Percentiles rank a stretch among this genome's conserved stretches.
phyloP scores from a whole-genome alignment of 2,113 vertebrate species.

The Erythrocercus mccallii region DNA sequence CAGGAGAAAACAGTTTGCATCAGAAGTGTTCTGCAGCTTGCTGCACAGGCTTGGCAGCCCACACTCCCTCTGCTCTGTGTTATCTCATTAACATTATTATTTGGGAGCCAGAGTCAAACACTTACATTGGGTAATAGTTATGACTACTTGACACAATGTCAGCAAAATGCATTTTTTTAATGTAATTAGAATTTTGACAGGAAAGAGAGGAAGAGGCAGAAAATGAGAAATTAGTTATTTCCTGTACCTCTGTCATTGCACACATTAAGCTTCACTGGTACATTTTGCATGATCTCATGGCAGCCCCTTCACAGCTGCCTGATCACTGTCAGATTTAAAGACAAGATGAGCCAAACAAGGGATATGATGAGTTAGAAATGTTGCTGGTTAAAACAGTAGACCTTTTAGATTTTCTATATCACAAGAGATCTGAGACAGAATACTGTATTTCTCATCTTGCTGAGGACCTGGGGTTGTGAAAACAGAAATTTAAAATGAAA shows the following conservation, averaged over 20 bases:
- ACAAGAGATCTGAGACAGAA: neutral
- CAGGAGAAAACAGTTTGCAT: conserved; percentile 25
- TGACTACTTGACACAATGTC: conserved; percentile 40
- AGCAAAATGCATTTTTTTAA: conserved; percentile 22
- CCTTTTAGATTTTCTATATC: neutral
- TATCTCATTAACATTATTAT: conserved; percentile 48
- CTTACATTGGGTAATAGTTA: conserved; percentile 1
- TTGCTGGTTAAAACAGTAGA: neutral
- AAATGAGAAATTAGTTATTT: conserved; percentile 57
- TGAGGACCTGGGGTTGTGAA: neutral
- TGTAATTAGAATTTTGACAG: conserved; percentile 53
- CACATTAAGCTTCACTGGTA: conserved; percentile 22
- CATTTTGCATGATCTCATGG: conserved; percentile 43
- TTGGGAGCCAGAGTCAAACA: conserved; percentile 42
- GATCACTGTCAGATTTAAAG: conserved; percentile 7
- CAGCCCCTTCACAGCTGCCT: conserved; percentile 24
- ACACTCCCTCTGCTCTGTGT: conserved; percentile 11
- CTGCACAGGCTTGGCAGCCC: conserved; percentile 22
- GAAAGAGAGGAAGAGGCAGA: conserved; percentile 54
- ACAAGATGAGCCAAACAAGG: neutral
- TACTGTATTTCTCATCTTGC: neutral
- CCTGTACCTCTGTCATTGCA: conserved; percentile 50
- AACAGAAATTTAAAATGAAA: neutral
- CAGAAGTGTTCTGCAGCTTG: neutral
- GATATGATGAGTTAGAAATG: neutral